A percentile compares a stretch with the other conserved stretches of the same genome.
Conservation (phyloP, 1,140 invertebrate genomes). For the Drosophila kikkawai region DNA sequence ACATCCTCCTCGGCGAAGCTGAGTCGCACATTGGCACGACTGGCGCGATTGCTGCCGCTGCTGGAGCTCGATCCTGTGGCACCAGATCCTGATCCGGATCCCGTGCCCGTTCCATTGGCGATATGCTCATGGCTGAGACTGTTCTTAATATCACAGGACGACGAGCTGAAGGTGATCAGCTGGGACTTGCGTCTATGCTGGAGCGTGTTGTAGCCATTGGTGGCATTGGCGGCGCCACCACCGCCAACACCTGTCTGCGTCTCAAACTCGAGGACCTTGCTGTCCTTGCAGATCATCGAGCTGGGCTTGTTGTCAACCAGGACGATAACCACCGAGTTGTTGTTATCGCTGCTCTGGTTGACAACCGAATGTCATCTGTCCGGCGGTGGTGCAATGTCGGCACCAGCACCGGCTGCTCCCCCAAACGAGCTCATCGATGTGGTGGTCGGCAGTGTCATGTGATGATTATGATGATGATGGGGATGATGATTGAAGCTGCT, state of each 20-base stretch:
- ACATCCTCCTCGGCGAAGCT: conserved; percentile 83
- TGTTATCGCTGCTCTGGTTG: conserved; percentile 84
- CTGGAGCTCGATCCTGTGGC: conserved; percentile 13
- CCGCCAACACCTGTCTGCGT: conserved; percentile 24
- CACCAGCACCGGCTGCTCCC: conserved; percentile 4
- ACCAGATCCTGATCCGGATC: conserved; percentile 8
- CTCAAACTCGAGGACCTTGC: conserved; percentile 74
- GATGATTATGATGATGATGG: conserved; percentile 3
- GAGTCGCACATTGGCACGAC: conserved; percentile 65
- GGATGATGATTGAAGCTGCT: conserved; percentile 62
- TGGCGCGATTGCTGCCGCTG: conserved; percentile 45
- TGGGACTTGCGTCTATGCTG: conserved; percentile 80
- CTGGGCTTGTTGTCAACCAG: conserved; percentile 85
- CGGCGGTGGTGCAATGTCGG: conserved; percentile 11
- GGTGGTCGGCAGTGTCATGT: conserved; percentile 35
- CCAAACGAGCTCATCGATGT: conserved; percentile 76
- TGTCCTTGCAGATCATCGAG: conserved; percentile 84
- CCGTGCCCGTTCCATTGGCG: conserved; percentile 29
- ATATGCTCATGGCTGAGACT: conserved; percentile 83
- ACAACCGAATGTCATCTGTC: conserved; percentile 85
- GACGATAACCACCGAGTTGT: conserved; percentile 84
- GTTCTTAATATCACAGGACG: conserved; percentile 83
- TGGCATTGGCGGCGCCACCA: neutral
- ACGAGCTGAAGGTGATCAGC: conserved; percentile 81
- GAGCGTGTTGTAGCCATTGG: conserved; percentile 72